phyloP scores from a whole-genome alignment of 2,113 vertebrate genomes.

The Campylomormyrus numenius region DNA sequence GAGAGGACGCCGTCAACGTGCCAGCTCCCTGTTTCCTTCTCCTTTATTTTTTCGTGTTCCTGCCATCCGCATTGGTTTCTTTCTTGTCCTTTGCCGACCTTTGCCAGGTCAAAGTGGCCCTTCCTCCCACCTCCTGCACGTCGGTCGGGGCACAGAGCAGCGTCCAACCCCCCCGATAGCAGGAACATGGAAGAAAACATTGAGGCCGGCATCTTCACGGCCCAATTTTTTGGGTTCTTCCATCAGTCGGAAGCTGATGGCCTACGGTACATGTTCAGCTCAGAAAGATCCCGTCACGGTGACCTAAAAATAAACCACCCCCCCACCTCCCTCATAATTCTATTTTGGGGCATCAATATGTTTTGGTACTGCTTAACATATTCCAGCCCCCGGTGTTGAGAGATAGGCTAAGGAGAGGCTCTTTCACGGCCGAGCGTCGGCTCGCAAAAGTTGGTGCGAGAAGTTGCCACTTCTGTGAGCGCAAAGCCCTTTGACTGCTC shows the following conservation, averaged over 20 bases:
- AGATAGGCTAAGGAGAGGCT: neutral
- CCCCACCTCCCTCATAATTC: neutral
- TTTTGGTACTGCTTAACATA: neutral
- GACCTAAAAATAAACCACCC: neutral
- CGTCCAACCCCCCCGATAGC: conserved; percentile 50
- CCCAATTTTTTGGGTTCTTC: conserved; percentile 42
- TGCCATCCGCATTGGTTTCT: conserved; percentile 31
- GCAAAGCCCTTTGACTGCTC: neutral
- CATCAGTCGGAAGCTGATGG: conserved; percentile 15
- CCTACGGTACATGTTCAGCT: conserved; percentile 41
- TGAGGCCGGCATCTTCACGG: conserved; percentile 42
- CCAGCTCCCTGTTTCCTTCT: conserved; percentile 22
- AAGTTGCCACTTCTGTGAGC: neutral
- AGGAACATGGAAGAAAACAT: conserved; percentile 28
- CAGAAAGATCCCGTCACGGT: conserved; percentile 19
- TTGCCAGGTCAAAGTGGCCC: conserved; percentile 28
- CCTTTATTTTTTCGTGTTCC: conserved; percentile 17
- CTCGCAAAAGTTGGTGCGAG: neutral
- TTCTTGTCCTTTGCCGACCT: conserved; percentile 33
- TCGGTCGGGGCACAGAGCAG: conserved; percentile 50
- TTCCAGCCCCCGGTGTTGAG: neutral
- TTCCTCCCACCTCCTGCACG: conserved; percentile 21
- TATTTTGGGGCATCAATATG: neutral
- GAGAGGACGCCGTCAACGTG: conserved; percentile 18
- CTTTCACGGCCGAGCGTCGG: neutral